Evolutionary conservation across 1,140 invertebrate genomes (phyloP), one percentile per base, ranked within the genome.

Genomic region (Bombus ignitus): DNA sequence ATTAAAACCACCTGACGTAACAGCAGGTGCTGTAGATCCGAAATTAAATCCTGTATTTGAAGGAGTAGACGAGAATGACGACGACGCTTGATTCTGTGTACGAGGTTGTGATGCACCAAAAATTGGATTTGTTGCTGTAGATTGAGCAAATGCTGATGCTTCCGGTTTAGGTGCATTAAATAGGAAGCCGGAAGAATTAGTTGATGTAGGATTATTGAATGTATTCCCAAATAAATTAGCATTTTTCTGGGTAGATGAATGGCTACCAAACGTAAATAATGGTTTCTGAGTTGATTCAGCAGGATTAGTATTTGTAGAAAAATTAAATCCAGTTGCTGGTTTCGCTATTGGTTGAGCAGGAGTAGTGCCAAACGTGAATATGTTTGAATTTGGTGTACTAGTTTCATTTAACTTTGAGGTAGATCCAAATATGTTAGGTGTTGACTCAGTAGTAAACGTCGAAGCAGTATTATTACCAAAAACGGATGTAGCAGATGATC

Each of bases 81-180:
- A 80, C 3, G 88, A 81, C 10, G 89, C 68, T 68, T 88, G 84
- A 81, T 79, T 88, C 39, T 91, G 88, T 57, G 83, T 37, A 57
- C 81, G 71, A 28, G 87, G 1, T 47, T 90, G 92, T n/a, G 92
- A 74, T 10, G 92, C 70, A 32, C 93, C 94, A 62, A 95, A 94
- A n/a, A 94, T 88, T 12, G 92, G 83, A 32, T 88, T 74, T 18
- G 87, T n/a, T 47, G 53, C 75, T 12, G 84, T 25, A 28, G 91
- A 12, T 83, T 94, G 94, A 70, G 91, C 91, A 75, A 95, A 95
- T 12, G 90, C 68, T 12, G 92, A 32, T 18, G 89, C 59, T 71
- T 93, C 92, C 10, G 90, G 79, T 84, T 93, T 93, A 2, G 93
- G 85, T 18, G 94, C 75, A 65, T 93, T 94, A 70, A 95, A 95